These are phyloP conservation scores for Aurelia coerulea DNA, from an alignment of 30 jellyfish, hydroid and myxozoan genomes.

Conservation along the genomic window DNA sequence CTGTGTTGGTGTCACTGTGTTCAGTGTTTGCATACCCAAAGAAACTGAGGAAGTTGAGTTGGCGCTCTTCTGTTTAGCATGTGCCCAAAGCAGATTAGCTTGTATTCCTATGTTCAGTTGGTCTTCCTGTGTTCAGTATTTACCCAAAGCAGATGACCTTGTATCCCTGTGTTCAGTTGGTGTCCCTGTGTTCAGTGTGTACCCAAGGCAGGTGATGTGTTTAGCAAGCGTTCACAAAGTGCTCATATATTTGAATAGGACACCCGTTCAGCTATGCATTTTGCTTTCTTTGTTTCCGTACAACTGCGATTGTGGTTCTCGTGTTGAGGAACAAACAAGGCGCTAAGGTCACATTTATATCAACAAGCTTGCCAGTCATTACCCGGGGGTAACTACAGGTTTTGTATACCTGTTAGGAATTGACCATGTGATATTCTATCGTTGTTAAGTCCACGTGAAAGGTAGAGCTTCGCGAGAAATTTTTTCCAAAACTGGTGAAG, in stretches of 20 bases:
- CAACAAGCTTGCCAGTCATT: not conserved
- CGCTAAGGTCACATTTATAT: slow-evolving; percentile 45
- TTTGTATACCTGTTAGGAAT: not conserved
- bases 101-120: not conserved
- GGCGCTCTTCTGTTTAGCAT: too few relatives aligned
- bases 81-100: not conserved
- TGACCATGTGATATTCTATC: not conserved
- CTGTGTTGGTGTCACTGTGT: not conserved
- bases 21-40: not conserved
- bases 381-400: slow-evolving; percentile 32
- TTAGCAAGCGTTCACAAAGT: slow-evolving; percentile 13
- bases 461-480: too few relatives aligned
- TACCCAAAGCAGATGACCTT: slow-evolving; percentile 10
- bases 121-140: not conserved
- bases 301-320: slow-evolving; percentile 28
- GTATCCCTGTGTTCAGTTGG: too few relatives aligned
- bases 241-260: slow-evolving; percentile 24
- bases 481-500: too few relatives aligned
- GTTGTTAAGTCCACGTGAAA: too few relatives aligned
- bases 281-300: slow-evolving; percentile 36
- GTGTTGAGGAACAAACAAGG: slow-evolving; percentile 32
- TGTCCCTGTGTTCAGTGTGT: too few relatives aligned
- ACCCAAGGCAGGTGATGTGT: slow-evolving; percentile 27
- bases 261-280: slow-evolving; percentile 56
- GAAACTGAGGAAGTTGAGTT: not conserved